phyloP scores from a whole-genome alignment of 1,140 invertebrate genomes.

The Panonychus citri region DNA sequence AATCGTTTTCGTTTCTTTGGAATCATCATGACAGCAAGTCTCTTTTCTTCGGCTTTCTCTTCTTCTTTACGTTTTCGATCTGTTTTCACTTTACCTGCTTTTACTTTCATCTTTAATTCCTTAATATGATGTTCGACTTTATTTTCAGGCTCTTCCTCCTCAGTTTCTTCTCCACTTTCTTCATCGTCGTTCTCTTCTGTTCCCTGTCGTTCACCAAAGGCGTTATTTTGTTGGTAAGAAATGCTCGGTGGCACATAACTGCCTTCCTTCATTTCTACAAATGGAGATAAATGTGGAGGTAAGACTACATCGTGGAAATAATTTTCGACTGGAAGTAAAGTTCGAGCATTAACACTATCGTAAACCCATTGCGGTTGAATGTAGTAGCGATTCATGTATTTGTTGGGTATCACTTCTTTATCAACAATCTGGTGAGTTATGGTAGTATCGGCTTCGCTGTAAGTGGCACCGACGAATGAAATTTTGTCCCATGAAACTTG shows the following conservation, averaged over 20 bases:
- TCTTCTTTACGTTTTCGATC: slow-evolving; percentile 39
- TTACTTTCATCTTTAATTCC: slow-evolving; percentile 18
- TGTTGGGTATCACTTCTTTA: slow-evolving; percentile 49
- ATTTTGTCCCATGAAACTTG: slow-evolving; percentile 86
- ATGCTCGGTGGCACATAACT: slow-evolving; percentile 78
- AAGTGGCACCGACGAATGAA: slow-evolving; percentile 61
- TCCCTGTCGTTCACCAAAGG: slow-evolving; percentile 23
- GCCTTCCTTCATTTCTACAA: slow-evolving; percentile 45
- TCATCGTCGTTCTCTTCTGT: slow-evolving; percentile 12
- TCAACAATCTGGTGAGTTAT: slow-evolving; percentile 98
- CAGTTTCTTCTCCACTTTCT: slow-evolving; percentile 3
- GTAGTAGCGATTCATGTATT: slow-evolving; percentile 76
- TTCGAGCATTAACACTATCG: slow-evolving; percentile 72
- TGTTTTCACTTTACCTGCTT: slow-evolving; percentile 26
- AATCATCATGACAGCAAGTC: slow-evolving; percentile 80
- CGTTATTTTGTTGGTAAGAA: slow-evolving; percentile 18
- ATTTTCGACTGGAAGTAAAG: slow-evolving; percentile 64
- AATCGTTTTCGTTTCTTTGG: slow-evolving; percentile 74
- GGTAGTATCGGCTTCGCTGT: slow-evolving; percentile 62
- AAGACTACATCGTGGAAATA: slow-evolving; percentile 73
- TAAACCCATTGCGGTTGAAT: slow-evolving; percentile 99
- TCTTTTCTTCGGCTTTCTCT: slow-evolving; percentile 60
- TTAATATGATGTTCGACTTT: slow-evolving; percentile 10
- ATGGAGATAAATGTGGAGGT: slow-evolving; percentile 93
- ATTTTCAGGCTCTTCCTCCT: slow-evolving; percentile 17